A percentile compares a stretch with the other conserved stretches of the same genome.
Evolutionary conservation across 2,797 vertebrate genomes (phyloP).

Genomic region (Alosa sapidissima): DNA sequence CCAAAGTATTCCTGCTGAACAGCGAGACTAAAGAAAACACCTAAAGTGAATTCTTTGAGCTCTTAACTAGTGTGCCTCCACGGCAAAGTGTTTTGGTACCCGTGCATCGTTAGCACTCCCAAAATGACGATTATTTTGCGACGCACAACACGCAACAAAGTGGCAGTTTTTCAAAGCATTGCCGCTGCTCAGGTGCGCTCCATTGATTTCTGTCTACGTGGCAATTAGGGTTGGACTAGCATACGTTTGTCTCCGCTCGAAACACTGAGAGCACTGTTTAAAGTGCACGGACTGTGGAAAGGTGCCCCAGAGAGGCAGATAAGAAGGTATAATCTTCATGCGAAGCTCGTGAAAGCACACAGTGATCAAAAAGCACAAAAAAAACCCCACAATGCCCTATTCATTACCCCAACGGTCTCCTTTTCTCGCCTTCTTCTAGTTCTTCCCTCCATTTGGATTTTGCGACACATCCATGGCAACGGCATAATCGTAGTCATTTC

Average conservation of each 20-base stretch:
- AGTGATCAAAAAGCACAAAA: background rate
- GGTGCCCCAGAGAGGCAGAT: background rate
- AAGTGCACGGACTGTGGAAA: background rate
- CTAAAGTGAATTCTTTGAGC: background rate
- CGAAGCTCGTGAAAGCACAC: background rate
- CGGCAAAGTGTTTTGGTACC: background rate
- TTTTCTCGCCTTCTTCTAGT: background rate
- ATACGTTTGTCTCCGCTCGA: background rate
- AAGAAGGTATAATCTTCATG: background rate
- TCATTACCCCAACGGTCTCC: background rate
- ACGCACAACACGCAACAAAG: background rate
- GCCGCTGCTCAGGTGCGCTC: background rate
- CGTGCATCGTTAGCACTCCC: background rate
- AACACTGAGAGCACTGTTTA: background rate
- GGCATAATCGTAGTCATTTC: background rate
- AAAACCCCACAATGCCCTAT: slow-evolving; percentile 10
- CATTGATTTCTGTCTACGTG: background rate
- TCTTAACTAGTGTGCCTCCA: background rate
- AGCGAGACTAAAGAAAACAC: background rate
- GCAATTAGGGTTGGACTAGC: background rate
- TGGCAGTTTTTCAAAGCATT: background rate
- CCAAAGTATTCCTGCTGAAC: background rate
- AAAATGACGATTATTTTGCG: background rate
- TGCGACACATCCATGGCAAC: slow-evolving; percentile 39
- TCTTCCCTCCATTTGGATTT: slow-evolving; percentile 23